phyloP scores from a whole-genome alignment of 2,888 invertebrate species.

The Pachydiplax longipennis region DNA sequence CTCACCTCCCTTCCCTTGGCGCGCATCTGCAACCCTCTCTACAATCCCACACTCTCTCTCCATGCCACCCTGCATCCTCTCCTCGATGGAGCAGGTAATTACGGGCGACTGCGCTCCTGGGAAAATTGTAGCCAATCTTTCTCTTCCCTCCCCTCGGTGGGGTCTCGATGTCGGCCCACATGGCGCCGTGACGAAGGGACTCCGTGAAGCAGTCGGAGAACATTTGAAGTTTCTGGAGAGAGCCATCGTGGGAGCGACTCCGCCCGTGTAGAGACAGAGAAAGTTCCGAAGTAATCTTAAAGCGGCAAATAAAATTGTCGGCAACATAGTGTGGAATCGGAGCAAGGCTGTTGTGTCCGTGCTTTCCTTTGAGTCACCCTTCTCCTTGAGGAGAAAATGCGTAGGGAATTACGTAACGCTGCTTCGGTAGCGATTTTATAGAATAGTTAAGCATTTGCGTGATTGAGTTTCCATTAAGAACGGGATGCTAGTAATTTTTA shows the following conservation, averaged over 20 bases:
- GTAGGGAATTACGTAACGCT: no score
- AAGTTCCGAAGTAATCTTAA: conserved; percentile 3
- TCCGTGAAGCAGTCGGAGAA: conserved; percentile 4
- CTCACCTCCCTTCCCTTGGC: not conserved
- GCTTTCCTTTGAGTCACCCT: not conserved
- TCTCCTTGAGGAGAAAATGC: no score
- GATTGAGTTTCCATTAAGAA: no score
- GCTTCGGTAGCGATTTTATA: no score
- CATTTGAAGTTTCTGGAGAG: conserved; percentile 19
- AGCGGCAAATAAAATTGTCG: not conserved
- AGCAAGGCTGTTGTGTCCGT: not conserved
- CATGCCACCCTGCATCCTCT: not conserved
- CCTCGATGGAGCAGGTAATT: conserved; percentile 34
- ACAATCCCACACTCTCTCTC: not conserved
- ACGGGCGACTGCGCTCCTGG: conserved; percentile 24
- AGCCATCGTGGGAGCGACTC: not conserved
- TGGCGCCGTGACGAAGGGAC: conserved; percentile 15
- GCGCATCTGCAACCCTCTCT: not conserved
- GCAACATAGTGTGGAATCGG: not conserved
- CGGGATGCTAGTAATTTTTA: no score
- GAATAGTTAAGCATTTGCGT: no score
- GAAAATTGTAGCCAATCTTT: conserved; percentile 5
- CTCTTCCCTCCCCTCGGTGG: not conserved
- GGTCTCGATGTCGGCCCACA: not conserved
- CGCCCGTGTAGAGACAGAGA: conserved; percentile 6